Conservation (phyloP, 30 jellyfish, hydroid and myxozoan species). For the Cassiopea xamachana region DNA sequence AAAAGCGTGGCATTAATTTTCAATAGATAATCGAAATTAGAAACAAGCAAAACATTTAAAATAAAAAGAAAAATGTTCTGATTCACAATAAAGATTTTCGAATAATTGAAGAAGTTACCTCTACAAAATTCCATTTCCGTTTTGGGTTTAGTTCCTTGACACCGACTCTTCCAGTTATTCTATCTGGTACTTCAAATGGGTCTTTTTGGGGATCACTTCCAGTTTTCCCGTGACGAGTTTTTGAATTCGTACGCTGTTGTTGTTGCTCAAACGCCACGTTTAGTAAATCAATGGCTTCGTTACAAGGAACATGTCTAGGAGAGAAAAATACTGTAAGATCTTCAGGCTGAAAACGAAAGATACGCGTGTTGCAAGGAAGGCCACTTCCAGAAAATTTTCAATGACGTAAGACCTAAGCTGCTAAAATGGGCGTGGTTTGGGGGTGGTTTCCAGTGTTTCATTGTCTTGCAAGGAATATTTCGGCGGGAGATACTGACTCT, state of each 20-base stretch:
- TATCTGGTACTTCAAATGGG: constrained; percentile 89
- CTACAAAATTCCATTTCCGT: constrained; percentile 88
- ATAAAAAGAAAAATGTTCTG: not conserved
- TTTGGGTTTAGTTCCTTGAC: constrained; percentile 65
- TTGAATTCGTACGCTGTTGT: not conserved
- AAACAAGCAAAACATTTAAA: not conserved
- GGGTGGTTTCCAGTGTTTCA: too few relatives aligned
- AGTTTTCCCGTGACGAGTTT: constrained; percentile 23
- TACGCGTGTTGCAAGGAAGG: too few relatives aligned
- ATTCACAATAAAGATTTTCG: not conserved
- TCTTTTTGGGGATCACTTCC: constrained; percentile 16
- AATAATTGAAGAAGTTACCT: too few relatives aligned
- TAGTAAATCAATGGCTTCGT: constrained; percentile 85
- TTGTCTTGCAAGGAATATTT: too few relatives aligned
- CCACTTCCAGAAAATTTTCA: too few relatives aligned
- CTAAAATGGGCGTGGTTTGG: too few relatives aligned
- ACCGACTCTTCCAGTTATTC: constrained; percentile 87
- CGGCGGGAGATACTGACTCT: too few relatives aligned
- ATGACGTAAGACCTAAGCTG: too few relatives aligned
- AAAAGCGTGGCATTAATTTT: not conserved
- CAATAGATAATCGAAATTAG: not conserved
- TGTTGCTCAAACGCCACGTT: constrained; percentile 93
- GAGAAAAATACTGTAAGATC: not conserved
- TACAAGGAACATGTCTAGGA: constrained; percentile 75
- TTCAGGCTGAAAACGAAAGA: too few relatives aligned